phyloP scores from a whole-genome alignment of 2,888 invertebrate species.

The Xestia c-nigrum region DNA sequence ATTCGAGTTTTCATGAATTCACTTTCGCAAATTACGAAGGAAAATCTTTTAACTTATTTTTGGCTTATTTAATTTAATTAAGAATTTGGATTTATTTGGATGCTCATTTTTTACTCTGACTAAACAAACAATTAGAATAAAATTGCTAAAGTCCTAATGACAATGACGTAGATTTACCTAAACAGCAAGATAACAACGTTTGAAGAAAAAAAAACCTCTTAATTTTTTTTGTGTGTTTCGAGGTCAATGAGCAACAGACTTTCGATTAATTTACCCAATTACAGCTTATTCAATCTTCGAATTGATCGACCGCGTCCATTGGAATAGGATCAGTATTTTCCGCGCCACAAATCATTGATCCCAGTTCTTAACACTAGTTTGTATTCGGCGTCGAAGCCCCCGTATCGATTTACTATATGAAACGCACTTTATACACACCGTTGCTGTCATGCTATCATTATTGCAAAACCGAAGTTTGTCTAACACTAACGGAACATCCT shows the following conservation, averaged over 20 bases:
- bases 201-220: neutral
- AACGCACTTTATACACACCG: conserved; percentile 80
- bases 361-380: conserved; percentile 76
- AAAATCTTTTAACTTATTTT: conserved; percentile 14
- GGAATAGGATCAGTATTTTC: conserved; percentile 36
- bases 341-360: conserved; percentile 60
- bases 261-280: conserved; percentile 13
- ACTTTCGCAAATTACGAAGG: conserved; percentile 32
- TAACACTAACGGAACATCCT: conserved; percentile 73
- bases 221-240: neutral
- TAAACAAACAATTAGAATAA: neutral
- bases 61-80: conserved; percentile 14
- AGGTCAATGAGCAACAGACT: neutral
- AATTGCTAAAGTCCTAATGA: neutral
- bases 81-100: neutral
- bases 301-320: neutral
- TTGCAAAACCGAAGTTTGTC: conserved; percentile 80
- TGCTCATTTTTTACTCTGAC: neutral
- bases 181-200: neutral
- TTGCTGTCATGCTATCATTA: conserved; percentile 84
- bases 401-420: conserved; percentile 83
- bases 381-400: conserved; percentile 76
- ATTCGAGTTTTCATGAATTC: conserved; percentile 43
- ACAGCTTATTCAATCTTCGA: neutral
- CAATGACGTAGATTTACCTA: too few relatives aligned